A percentile compares a stretch with the other conserved stretches of the same genome.
These are phyloP conservation scores for Acleris emargana DNA, from an alignment of 2,888 invertebrate genomes.

Conservation along the genomic window DNA sequence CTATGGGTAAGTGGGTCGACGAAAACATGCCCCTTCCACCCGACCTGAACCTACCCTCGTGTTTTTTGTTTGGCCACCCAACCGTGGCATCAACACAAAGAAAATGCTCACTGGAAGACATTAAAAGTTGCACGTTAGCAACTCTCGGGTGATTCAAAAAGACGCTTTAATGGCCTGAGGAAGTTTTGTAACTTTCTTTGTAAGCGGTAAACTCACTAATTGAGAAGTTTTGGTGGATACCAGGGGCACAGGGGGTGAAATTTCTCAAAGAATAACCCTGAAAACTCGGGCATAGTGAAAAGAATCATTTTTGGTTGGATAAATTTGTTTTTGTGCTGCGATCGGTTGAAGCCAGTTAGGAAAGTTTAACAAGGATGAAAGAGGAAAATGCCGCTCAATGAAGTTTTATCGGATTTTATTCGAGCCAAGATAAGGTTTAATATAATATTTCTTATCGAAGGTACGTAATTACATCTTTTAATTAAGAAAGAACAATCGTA, in stretches of 20 bases:
- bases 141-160: constrained; percentile 53
- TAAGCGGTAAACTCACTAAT: constrained; percentile 60
- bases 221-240: constrained; percentile 52
- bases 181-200: constrained; percentile 57
- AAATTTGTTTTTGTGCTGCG: constrained; percentile 22
- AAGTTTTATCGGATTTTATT: constrained; percentile 14
- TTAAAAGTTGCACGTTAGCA: constrained; percentile 69
- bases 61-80: constrained; percentile 53
- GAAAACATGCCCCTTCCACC: constrained; percentile 4
- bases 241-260: constrained; percentile 23
- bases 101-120: constrained; percentile 60
- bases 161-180: constrained; percentile 58
- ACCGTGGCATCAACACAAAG: constrained; percentile 57
- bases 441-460: neutral
- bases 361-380: constrained; percentile 12
- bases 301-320: constrained; percentile 18
- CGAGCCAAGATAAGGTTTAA: neutral
- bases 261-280: constrained; percentile 16
- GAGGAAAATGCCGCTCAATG: constrained; percentile 4
- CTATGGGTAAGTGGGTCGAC: constrained; percentile 1
- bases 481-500: too few species aligned
- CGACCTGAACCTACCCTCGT: constrained; percentile 44
- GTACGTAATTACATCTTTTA: too few species aligned
- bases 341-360: constrained; percentile 18
- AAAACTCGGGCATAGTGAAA: constrained; percentile 23